Base-by-base conservation (phyloP, 2,113 vertebrate species). In the Antechinus flavipes region DNA sequence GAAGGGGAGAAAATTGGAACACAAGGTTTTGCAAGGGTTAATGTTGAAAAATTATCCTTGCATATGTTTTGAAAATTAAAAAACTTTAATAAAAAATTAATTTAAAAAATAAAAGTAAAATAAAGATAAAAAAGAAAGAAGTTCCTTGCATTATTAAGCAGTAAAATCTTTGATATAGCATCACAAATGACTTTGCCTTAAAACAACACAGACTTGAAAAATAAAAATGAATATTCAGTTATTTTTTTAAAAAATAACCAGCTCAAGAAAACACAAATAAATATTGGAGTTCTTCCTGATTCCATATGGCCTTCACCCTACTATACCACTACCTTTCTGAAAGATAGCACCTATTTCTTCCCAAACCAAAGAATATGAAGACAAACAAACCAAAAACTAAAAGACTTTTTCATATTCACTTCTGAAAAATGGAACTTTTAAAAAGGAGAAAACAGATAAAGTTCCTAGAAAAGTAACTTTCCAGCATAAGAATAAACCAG, bases 291-390 rank as follows among this genome's bases (percentile, higher is more conserved):
- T 76, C 61, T n/a, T n/a, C 61, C 12, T 2, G 8, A 2, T 11
- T 35, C 27, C 24, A 35, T 42, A n/a, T 84, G 68, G 35, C 22
- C n/a, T 42, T 84, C 68, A 8, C 35, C 14, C 68, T 1, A 42
- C 12, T 76, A 42, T 42, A 30, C 68, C n/a, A 84, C 19, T 84
- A 19, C 7, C 19, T 84, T 84, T 84, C n/a, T 23, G 7, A 92
- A 93, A 96, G 95, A 96, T 95, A 96, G 96, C 96, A 96, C 94
- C 92, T 84, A 96, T 96, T 97, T 96, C 96, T 96, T 94, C 91
- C 94, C 95, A 91, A 91, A 94, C 47, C 90, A 96, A 93, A 97
- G 93, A 90, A 97, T 96, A 96, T 96, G 94, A 95, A 95, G 97
- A 94, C 94, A 97, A 97, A 97, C 96, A 96, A 95, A 95, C 97